Conservation (phyloP, 1,140 invertebrate genomes). For the Bombus superbus region DNA sequence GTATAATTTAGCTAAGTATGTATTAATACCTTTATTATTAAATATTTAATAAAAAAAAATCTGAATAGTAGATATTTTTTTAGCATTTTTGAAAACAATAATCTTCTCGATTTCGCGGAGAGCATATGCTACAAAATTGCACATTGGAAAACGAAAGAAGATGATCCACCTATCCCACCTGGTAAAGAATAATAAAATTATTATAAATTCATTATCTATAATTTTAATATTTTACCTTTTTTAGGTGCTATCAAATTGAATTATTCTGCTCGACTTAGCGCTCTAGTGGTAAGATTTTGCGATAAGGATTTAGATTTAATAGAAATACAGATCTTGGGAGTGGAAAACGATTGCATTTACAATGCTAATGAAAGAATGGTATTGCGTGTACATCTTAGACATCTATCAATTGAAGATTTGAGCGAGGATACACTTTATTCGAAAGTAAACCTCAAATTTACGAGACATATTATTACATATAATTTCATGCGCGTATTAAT, state of each 20-base stretch:
- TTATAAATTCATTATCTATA: background rate
- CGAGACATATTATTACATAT: background rate
- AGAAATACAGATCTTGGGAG: constrained; percentile 85
- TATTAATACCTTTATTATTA: constrained; percentile 48
- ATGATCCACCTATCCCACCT: constrained; percentile 88
- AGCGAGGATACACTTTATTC: constrained; percentile 90
- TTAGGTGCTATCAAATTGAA: constrained; percentile 89
- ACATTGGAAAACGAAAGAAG: constrained; percentile 73
- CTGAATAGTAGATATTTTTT: constrained; percentile 9
- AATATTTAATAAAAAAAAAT: background rate
- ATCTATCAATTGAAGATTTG: constrained; percentile 88
- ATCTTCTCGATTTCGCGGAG: constrained; percentile 51
- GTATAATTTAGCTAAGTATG: constrained; percentile 75
- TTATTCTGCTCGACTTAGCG: constrained; percentile 87
- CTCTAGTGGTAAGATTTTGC: constrained; percentile 85
- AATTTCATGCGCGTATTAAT: background rate
- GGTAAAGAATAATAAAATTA: constrained; percentile 62
- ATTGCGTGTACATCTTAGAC: constrained; percentile 87
- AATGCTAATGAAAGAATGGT: constrained; percentile 92
- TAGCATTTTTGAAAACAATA: constrained; percentile 67
- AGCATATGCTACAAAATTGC: constrained; percentile 57
- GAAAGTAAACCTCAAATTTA: constrained; percentile 84
- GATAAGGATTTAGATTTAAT: constrained; percentile 89
- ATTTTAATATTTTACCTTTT: constrained; percentile 4
- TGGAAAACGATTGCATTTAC: constrained; percentile 90